These are phyloP conservation scores for Caenorhabditis briggsae DNA, from an alignment of 1,140 invertebrate species.

Conservation along the genomic window DNA sequence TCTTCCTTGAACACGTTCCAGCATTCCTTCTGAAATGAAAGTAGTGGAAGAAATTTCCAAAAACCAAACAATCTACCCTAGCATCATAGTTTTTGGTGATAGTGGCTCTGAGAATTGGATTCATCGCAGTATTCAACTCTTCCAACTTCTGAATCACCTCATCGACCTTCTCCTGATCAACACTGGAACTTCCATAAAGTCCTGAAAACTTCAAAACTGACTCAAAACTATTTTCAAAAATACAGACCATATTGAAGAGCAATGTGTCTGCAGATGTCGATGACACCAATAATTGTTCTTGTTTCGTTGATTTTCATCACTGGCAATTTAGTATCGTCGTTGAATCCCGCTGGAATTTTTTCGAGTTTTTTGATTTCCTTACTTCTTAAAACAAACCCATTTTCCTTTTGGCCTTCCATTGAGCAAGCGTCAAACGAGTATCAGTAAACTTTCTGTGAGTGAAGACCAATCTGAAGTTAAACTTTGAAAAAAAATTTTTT, in stretches of 20 bases:
- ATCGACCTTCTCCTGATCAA: constrained; percentile 55
- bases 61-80: constrained; percentile 14
- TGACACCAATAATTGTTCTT: constrained; percentile 55
- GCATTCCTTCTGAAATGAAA: constrained; percentile 44
- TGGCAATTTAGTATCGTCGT: constrained; percentile 56
- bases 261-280: constrained; percentile 56
- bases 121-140: constrained; percentile 53
- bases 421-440: constrained; percentile 57
- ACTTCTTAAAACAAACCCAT: not conserved
- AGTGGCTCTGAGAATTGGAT: constrained; percentile 61
- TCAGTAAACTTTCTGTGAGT: constrained; percentile 53
- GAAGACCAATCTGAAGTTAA: constrained; percentile 34
- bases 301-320: constrained; percentile 57
- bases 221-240: not conserved
- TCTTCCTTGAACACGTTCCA: constrained; percentile 58
- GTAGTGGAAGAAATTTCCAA: not conserved
- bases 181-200: constrained; percentile 55
- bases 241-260: constrained; percentile 58
- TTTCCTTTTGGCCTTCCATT: constrained; percentile 59
- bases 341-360: constrained; percentile 21
- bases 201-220: not conserved
- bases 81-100: constrained; percentile 61
- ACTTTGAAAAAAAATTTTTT: not conserved
- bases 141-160: constrained; percentile 56
- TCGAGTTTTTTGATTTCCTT: not conserved